Evolutionary conservation across 2,797 vertebrate genomes (phyloP).

Genomic region (Danio jaintianensis): DNA sequence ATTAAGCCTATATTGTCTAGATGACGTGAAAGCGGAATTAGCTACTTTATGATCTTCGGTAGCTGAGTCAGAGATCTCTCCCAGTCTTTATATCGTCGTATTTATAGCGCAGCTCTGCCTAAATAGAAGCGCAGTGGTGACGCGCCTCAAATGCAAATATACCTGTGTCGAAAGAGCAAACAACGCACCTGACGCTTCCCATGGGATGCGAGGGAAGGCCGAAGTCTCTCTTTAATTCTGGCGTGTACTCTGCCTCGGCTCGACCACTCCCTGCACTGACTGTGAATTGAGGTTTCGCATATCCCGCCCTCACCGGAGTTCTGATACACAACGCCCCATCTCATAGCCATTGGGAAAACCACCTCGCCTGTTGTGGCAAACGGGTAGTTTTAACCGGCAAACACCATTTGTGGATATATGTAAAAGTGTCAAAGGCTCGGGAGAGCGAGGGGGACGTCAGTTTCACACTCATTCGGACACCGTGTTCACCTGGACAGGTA

Average conservation of each 20-base stretch:
- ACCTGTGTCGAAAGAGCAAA: slow-evolving; percentile 28
- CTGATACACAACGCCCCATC: slow-evolving; percentile 22
- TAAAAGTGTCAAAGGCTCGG: slow-evolving; percentile 24
- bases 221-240: background rate
- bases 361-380: slow-evolving; percentile 32
- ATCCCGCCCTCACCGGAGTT: slow-evolving; percentile 37
- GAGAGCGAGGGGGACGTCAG: slow-evolving; percentile 4
- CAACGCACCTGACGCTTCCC: slow-evolving; percentile 34
- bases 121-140: slow-evolving; percentile 3
- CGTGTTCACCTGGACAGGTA: slow-evolving; percentile 52
- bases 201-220: slow-evolving; percentile 12
- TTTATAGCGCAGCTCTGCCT: slow-evolving; percentile 17
- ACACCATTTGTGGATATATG: slow-evolving; percentile 39
- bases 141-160: slow-evolving; percentile 32
- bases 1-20: background rate
- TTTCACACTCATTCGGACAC: slow-evolving; percentile 19
- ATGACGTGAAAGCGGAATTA: background rate
- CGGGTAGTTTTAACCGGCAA: background rate
- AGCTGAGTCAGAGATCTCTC: background rate
- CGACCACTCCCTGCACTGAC: slow-evolving; percentile 40
- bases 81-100: background rate
- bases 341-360: slow-evolving; percentile 25
- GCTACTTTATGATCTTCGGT: background rate
- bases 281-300: slow-evolving; percentile 37
- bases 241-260: background rate